These are phyloP conservation scores for Microcebus griseorufus DNA, from an alignment of 2,113 vertebrate genomes.

Conservation along the genomic window DNA sequence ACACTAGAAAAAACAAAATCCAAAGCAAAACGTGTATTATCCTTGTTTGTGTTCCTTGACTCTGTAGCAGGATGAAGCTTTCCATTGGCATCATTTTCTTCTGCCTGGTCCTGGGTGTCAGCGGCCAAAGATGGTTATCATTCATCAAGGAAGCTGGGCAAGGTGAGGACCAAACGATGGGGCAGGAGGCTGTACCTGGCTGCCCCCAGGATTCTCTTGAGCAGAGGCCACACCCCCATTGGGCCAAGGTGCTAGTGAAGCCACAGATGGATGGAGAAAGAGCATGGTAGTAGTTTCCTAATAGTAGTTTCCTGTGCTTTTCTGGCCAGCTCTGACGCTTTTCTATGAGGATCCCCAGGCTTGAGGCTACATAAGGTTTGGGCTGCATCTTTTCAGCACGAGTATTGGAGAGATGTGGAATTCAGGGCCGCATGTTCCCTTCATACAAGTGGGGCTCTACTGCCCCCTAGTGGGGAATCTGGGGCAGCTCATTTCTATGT, in stretches of 20 bases:
- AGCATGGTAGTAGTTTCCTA: not conserved
- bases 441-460: not conserved
- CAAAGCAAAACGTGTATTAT: not conserved
- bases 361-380: fast-evolving
- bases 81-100: not conserved
- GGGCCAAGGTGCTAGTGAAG: not conserved
- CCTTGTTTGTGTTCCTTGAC: not conserved
- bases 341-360: not conserved
- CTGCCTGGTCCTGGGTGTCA: constrained; percentile 2
- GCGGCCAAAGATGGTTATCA: fast-evolving
- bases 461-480: not conserved
- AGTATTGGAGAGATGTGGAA: not conserved
- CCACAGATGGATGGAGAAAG: not conserved
- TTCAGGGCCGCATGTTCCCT: fast-evolving
- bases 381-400: not conserved
- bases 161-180: not conserved
- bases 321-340: not conserved
- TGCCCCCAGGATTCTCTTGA: not conserved
- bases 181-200: not conserved
- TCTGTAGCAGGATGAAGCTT: constrained; percentile 54
- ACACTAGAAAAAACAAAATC: not conserved
- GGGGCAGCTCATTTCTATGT: not conserved
- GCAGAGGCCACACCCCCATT: not conserved
- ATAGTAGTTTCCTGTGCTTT: not conserved
- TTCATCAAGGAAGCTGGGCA: not conserved